Base-by-base conservation (phyloP, 2,797 vertebrate genomes). In the Dromococcyx pavoninus region DNA sequence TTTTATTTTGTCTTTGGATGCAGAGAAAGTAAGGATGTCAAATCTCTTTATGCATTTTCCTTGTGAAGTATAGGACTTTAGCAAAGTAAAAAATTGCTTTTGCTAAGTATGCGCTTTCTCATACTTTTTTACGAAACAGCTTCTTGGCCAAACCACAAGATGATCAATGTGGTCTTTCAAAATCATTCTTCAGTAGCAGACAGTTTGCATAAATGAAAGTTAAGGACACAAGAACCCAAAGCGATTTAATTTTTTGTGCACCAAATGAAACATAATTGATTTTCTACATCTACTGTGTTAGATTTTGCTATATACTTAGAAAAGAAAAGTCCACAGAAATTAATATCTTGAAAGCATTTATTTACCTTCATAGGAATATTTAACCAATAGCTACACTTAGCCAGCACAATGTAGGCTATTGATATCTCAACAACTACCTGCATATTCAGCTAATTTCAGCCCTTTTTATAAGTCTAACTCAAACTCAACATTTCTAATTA, bases 171-270 rank as follows among this genome's bases (percentile, higher is more conserved):
- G 13, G 33, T 64, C 73, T 91, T 91, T 85, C 57, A 82, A 67
- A 92, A 74, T 57, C 73, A 85, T 86, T 94, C 56, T 92, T 90
- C 88, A 91, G 10, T 50, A 28, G 51, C n/a, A 91, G 66, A 64
- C 35, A 75, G 80, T 67, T 84, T 87, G 77, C 82, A 92, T 91
- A 93, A 92, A 91, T 91, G 76, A 83, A 93, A 93, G 71, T 85
- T 89, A 80, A 94, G 74, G 50, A 82, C 32, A 79, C 22, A 33
- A 70, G 78, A 89, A 86, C 46, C 19, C 32, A 60, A 75, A 83
- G 43, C 4, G 2, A 66, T 93, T 81, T 70, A 62, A 44, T 67
- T 82, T 94, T 94, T 85, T 48, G 51, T 3, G 3, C 10, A 9
- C 25, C 53, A 80, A 83, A 92, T 73, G 84, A 95, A 96, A 93